Base-by-base conservation (phyloP, 2,113 vertebrate genomes). In the Silurus meridionalis region DNA sequence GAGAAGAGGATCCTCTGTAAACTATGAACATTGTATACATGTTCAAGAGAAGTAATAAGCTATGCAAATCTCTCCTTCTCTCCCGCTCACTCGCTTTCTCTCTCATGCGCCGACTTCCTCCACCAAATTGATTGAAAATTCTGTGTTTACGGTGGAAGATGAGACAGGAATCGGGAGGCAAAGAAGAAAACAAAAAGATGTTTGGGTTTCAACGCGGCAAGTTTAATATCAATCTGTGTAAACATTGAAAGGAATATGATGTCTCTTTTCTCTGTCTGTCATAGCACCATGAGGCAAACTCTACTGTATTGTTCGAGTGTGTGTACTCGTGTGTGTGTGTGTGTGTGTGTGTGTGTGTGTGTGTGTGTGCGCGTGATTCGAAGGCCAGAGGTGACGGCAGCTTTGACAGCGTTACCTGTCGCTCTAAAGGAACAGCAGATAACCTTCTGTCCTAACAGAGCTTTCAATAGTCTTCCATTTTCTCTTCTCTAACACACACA, bases 381-480 rank as follows among this genome's bases (percentile, higher is more conserved):
- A 89, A 90, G 92, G 92, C 90, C 93, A 92, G 88, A 91, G 92
- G 91, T 91, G 91, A 82, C 90, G 92, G 91, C 93, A 93, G 92
- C 90, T 93, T 93, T 94, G 93, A 95, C 93, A 94, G 92, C 90
- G 93, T 94, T 93, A 95, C 94, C 94, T 92, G 94, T 93, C 92
- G 90, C 92, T 93, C 93, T 94, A 90, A 93, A 96, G 96, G 94
- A 96, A 94, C 92, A 91, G 91, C 95, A 95, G 97, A 97, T 98
- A 97, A 98, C 97, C 96, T 95, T 96, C 97, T 96, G 97, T 96
- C 96, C 96, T 93, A 87, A 94, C 85, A 94, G 92, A 93, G 93
- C 92, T 91, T 96, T 97, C 96, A 96, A 97, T 95, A 96, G 96
- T 96, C 96, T 96, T 95, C 95, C 96, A 95, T 96, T 92, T 95